Evolutionary conservation across 2,888 invertebrate species (phyloP), one percentile per base, ranked within the genome.

Genomic region (Apodemia duryi): DNA sequence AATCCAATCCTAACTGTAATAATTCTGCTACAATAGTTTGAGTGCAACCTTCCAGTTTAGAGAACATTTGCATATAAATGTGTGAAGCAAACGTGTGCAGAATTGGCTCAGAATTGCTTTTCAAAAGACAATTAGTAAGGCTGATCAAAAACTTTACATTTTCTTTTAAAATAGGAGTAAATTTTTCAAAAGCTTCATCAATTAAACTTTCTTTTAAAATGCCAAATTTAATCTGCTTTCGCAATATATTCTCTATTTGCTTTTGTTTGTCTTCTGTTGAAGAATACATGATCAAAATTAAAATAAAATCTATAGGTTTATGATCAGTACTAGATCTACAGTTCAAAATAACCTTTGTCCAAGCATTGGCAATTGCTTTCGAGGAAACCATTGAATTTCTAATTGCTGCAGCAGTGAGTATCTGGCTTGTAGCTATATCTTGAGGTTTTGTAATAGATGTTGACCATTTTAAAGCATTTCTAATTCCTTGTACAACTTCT

Each of bases 301-400:
- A 86, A 28, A 95, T 83, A 63, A 96, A 87, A 83, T 96, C 96
- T 68, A 96, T 90, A 1, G 95, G 92, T 83, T 94, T 95, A 69
- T 94, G 93, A 67, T 94, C 93, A 54, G 88, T 82, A 65, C 77
- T 80, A 0, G 79, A 70, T 77, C 92, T 92, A 65, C 93, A 89
- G 65, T 78, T 83, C 64, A 91, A 88, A 67, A 95, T 84, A n/a
- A 93, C 84, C 75, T 92, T 93, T 2, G 94, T 72, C 91, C 95
- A 94, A 43, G 93, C 87, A 73, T 93, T 93, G 1, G 88, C 83
- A 70, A 94, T 83, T 38, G 82, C 76, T 80, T 94, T 95, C 6
- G 93, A 93, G 57, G 92, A 88, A 9, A 93, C 76, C 68, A 94
- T 89, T 57, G 91, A 93, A 70, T 88, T 91, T 76, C 93, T 92